Evolutionary conservation across 2,888 invertebrate genomes (phyloP).

Genomic region (Parelbella ahira): DNA sequence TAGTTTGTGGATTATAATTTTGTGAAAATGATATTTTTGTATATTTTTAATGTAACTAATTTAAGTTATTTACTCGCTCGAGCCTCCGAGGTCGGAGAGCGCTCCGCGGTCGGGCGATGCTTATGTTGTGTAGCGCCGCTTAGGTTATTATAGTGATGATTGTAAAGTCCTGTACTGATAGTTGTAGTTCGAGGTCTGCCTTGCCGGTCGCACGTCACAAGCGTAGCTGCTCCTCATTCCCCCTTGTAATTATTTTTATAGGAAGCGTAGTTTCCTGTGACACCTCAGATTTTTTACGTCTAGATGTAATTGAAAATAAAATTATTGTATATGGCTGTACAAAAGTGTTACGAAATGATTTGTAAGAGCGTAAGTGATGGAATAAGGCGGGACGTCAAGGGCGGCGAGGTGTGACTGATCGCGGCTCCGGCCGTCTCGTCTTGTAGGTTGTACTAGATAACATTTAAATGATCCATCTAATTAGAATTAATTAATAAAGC

Average conservation of each 20-base stretch:
- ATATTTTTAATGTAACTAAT: slow-evolving; percentile 77
- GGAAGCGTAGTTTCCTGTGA: slow-evolving; percentile 79
- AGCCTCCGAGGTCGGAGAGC: slow-evolving; percentile 53
- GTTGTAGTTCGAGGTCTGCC: slow-evolving; percentile 76
- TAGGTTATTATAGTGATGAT: slow-evolving; percentile 78
- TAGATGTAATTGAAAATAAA: slow-evolving; percentile 80
- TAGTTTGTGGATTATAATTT: slow-evolving; percentile 76
- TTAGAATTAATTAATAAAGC: slow-evolving; percentile 84
- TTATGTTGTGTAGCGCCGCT: slow-evolving; percentile 55
- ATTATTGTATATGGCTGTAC: slow-evolving; percentile 82
- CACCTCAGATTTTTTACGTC: slow-evolving; percentile 80
- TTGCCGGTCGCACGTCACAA: slow-evolving; percentile 75
- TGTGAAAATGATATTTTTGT: slow-evolving; percentile 81
- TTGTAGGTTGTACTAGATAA: slow-evolving; percentile 79
- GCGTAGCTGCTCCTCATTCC: slow-evolving; percentile 78
- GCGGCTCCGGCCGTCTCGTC: slow-evolving; percentile 61
- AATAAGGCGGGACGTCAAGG: slow-evolving; percentile 61
- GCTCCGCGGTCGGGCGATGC: slow-evolving; percentile 53
- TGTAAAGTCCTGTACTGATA: slow-evolving; percentile 79
- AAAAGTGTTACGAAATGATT: slow-evolving; percentile 78
- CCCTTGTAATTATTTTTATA: slow-evolving; percentile 78
- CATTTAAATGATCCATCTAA: slow-evolving; percentile 83
- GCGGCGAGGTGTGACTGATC: slow-evolving; percentile 51
- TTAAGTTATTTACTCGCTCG: slow-evolving; percentile 73
- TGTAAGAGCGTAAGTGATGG: slow-evolving; percentile 79